Percentiles rank a stretch among this genome's conserved stretches.
Evolutionary conservation across 2,888 invertebrate genomes (phyloP).

Genomic region (Lasioglossum leucozonium): DNA sequence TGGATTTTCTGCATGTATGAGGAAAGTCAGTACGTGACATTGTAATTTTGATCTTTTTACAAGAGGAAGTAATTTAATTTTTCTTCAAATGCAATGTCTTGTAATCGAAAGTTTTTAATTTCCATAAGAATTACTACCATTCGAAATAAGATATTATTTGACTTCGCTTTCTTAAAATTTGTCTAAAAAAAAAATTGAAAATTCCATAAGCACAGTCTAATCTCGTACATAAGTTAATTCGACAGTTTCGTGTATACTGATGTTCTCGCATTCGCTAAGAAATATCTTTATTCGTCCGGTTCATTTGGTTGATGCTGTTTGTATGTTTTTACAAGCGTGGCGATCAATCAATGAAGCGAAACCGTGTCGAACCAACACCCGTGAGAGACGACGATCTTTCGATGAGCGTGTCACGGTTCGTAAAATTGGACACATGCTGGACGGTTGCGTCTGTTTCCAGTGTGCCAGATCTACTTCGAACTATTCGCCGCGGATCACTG

Average conservation of each 20-base stretch:
- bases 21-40: background rate
- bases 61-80: background rate
- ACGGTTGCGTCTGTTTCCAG: background rate
- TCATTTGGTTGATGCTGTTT: constrained; percentile 34
- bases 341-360: constrained; percentile 44
- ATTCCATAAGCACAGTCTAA: background rate
- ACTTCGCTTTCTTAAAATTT: too few relatives aligned
- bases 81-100: background rate
- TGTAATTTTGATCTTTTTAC: background rate
- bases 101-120: background rate
- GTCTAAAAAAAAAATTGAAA: background rate
- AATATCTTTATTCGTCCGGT: constrained; percentile 39
- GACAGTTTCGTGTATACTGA: constrained; percentile 26
- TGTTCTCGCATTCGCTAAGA: constrained; percentile 33
- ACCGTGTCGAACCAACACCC: background rate
- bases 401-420: background rate
- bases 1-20: background rate
- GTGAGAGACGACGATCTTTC: background rate
- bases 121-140: background rate
- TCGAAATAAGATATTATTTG: background rate
- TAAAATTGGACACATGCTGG: background rate
- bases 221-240: constrained; percentile 41
- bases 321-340: constrained; percentile 38
- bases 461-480: constrained; percentile 28
- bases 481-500: background rate